Evolutionary conservation across 2,113 vertebrate species (phyloP).

Genomic region (Polypterus bichir): DNA sequence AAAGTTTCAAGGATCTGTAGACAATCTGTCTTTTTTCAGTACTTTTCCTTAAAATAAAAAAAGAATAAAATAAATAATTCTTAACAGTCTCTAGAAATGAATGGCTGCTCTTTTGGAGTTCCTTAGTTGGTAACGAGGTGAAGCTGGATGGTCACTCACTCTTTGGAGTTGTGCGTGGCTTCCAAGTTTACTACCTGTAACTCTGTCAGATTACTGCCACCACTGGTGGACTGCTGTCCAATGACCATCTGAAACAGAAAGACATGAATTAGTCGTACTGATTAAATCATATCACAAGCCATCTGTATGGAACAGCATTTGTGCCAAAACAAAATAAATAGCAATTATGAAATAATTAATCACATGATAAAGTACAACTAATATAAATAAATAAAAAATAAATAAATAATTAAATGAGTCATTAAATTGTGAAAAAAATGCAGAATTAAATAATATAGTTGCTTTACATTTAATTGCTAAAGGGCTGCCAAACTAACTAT

Average conservation of each 20-base stretch:
- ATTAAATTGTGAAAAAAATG: too few relatives aligned
- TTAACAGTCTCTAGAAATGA: conserved; percentile 51
- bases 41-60: conserved; percentile 25
- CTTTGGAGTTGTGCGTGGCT: conserved; percentile 67
- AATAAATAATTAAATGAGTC: too few relatives aligned
- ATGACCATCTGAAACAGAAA: conserved; percentile 82
- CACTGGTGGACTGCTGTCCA: conserved; percentile 82
- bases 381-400: too few relatives aligned
- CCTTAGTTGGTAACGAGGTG: conserved; percentile 21
- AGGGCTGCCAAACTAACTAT: too few relatives aligned
- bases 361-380: too few relatives aligned
- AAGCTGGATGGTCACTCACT: conserved; percentile 63
- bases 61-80: conserved; percentile 81
- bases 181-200: conserved; percentile 93
- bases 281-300: too few relatives aligned
- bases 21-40: conserved; percentile 2
- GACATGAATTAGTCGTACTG: too few relatives aligned
- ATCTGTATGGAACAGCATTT: too few relatives aligned
- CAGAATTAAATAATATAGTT: too few relatives aligned
- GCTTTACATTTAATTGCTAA: too few relatives aligned
- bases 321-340: too few relatives aligned
- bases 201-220: conserved; percentile 90
- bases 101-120: conserved; percentile 16
- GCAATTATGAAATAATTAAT: too few relatives aligned
- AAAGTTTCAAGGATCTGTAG: conserved; percentile 1